Evolutionary conservation across 1,140 invertebrate species (phyloP).

Genomic region (Popillia japonica): DNA sequence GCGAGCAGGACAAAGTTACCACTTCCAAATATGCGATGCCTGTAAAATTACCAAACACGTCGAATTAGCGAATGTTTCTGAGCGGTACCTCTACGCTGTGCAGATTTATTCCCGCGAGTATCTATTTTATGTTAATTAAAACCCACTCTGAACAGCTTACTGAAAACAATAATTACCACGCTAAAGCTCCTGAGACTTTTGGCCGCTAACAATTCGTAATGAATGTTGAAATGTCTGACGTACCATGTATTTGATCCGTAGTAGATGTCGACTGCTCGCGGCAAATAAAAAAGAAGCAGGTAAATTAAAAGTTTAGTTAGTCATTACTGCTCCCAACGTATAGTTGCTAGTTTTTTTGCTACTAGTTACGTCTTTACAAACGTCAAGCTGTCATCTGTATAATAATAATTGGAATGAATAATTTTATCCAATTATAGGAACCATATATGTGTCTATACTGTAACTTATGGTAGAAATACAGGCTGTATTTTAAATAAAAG

Average conservation of each 20-base stretch:
- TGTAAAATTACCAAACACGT: background rate
- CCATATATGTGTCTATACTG: no score
- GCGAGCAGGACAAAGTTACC: background rate
- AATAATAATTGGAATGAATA: no score
- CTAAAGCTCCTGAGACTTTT: background rate
- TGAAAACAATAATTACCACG: constrained; percentile 5
- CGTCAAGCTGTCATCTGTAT: no score
- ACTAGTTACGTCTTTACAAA: no score
- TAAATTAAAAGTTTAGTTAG: no score
- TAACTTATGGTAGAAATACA: no score
- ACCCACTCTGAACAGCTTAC: background rate
- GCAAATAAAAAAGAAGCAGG: no score
- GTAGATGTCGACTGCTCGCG: no score
- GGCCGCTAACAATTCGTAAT: background rate
- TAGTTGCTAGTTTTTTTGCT: no score
- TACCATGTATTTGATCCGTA: background rate
- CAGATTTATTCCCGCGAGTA: background rate
- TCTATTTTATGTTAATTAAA: constrained; percentile 12
- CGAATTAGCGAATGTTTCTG: background rate
- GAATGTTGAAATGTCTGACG: background rate
- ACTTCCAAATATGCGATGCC: background rate
- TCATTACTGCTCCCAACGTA: no score
- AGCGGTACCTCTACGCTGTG: background rate
- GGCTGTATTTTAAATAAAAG: no score
- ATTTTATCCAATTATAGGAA: no score